Percentiles rank a stretch among this genome's conserved stretches.
phyloP scores from a whole-genome alignment of 2,797 vertebrate species.

The Australoheros facetus region DNA sequence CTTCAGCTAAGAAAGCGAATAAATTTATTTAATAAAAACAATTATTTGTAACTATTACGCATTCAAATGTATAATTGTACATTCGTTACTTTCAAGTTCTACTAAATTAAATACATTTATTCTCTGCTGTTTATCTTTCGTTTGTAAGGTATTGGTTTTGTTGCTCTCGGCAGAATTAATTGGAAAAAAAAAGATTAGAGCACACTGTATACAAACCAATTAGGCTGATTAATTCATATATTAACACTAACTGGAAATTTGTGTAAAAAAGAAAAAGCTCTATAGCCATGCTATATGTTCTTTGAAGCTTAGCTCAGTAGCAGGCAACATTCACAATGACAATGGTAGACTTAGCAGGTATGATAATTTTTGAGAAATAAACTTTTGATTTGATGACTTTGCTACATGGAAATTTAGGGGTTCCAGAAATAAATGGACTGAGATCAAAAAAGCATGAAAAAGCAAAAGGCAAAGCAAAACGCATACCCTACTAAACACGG shows the following conservation, averaged over 20 bases:
- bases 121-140: background rate
- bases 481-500: background rate
- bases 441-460: background rate
- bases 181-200: no score
- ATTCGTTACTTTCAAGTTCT: background rate
- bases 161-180: no score
- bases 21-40: background rate
- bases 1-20: background rate
- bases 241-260: no score
- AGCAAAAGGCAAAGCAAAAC: background rate
- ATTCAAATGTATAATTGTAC: background rate
- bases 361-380: no score
- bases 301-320: no score
- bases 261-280: no score
- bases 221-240: no score
- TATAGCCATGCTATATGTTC: no score
- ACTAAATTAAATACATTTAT: background rate
- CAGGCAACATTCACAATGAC: no score
- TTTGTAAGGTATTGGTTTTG: no score
- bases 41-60: background rate
- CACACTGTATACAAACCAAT: no score
- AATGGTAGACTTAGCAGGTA: no score
- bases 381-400: background rate
- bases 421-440: rapidly evolving
- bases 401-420: background rate